Evolutionary conservation across 2,113 vertebrate genomes (phyloP).

Genomic region (Castor canadensis): DNA sequence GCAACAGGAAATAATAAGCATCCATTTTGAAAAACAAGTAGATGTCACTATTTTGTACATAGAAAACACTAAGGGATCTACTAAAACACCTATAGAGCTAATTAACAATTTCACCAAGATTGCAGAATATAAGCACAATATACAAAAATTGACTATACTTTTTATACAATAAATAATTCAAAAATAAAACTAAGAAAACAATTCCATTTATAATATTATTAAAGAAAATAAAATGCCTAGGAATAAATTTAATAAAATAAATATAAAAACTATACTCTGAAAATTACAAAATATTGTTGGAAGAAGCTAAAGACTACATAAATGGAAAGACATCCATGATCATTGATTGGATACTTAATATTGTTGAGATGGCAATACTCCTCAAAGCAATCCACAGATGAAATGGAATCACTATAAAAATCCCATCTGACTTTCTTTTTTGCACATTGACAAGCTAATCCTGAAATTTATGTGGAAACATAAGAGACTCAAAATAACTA

Average conservation of each 20-base stretch:
- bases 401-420: conserved; percentile 24
- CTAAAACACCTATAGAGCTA: neutral
- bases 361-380: neutral
- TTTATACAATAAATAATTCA: neutral
- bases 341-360: neutral
- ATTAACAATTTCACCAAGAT: conserved; percentile 2
- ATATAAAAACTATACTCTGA: neutral
- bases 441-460: neutral
- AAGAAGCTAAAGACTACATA: conserved; percentile 10
- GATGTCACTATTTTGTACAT: neutral
- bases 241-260: conserved; percentile 12
- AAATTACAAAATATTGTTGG: conserved; percentile 17
- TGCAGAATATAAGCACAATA: neutral
- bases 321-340: neutral
- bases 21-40: neutral
- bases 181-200: conserved; percentile 5
- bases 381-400: neutral
- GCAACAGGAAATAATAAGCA: neutral
- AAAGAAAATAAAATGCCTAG: neutral
- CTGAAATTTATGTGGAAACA: neutral
- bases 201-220: neutral
- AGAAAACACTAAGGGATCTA: neutral
- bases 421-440: neutral
- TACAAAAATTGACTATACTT: neutral
- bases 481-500: neutral